Conservation (phyloP, 2,797 vertebrate genomes). For the Todus mexicanus region DNA sequence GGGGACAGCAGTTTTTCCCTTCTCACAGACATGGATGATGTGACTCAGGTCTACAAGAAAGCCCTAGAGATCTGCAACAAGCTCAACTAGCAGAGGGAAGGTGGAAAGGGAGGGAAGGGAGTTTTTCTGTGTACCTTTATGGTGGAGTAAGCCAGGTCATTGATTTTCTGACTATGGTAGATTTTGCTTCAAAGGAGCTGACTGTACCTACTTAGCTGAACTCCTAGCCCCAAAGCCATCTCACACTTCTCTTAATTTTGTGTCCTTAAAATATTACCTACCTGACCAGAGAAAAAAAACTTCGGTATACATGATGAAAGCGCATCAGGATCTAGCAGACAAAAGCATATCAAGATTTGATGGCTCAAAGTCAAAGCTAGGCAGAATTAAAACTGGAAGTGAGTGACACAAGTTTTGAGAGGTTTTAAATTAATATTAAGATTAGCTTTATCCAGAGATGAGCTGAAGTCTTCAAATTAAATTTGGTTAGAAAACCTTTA, state of each 20-base stretch:
- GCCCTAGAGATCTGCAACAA: slow-evolving; percentile 98
- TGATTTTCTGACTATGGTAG: slow-evolving; percentile 54
- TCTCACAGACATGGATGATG: slow-evolving; percentile 96
- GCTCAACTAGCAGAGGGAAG: slow-evolving; percentile 82
- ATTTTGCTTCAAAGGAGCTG: slow-evolving; percentile 17
- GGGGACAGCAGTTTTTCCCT: slow-evolving; percentile 97
- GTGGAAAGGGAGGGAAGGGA: slow-evolving; percentile 28
- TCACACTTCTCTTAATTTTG: slow-evolving; percentile 30
- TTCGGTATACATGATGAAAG: not conserved
- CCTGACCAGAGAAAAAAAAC: not conserved
- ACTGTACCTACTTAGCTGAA: slow-evolving; percentile 22
- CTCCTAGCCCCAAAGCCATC: slow-evolving; percentile 2
- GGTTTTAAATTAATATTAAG: not conserved
- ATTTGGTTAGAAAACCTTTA: not conserved
- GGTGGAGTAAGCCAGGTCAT: slow-evolving; percentile 62
- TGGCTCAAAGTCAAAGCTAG: slow-evolving; percentile 5
- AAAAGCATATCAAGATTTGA: not conserved
- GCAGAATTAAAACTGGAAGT: slow-evolving; percentile 53
- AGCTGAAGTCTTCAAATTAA: not conserved
- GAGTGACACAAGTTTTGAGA: not conserved
- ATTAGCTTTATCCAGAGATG: not conserved
- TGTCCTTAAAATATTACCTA: slow-evolving; percentile 36
- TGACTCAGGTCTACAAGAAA: slow-evolving; percentile 99
- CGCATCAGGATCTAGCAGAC: slow-evolving; percentile 18
- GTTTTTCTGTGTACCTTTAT: slow-evolving; percentile 68